Evolutionary conservation across 30 jellyfish, hydroid and myxozoan species (phyloP).

Genomic region (Cassiopea andromeda): DNA sequence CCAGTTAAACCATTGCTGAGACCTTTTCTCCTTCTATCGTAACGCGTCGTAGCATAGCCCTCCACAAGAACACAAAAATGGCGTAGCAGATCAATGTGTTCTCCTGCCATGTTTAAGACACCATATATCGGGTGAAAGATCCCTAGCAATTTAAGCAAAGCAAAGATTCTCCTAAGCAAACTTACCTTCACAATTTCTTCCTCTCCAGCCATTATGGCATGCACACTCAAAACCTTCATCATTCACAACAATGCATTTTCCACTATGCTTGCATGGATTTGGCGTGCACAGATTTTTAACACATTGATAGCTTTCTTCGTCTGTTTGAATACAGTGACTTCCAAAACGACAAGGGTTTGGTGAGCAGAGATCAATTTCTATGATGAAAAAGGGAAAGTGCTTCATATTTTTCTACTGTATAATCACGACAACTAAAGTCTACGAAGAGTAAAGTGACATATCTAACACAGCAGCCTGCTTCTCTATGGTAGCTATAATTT

Average conservation of each 20-base stretch:
- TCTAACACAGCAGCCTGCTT: too few species aligned
- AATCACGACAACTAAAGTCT: too few species aligned
- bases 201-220: slow-evolving; percentile 94
- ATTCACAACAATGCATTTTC: slow-evolving; percentile 96
- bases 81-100: too few species aligned
- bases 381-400: not conserved
- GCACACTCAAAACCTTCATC: slow-evolving; percentile 97
- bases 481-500: too few species aligned
- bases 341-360: slow-evolving; percentile 99
- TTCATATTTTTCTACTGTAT: too few species aligned
- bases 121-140: too few species aligned
- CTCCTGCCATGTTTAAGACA: too few species aligned
- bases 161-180: not conserved
- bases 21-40: too few species aligned
- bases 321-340: slow-evolving; percentile 97
- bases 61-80: too few species aligned
- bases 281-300: slow-evolving; percentile 95
- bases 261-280: slow-evolving; percentile 89
- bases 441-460: too few species aligned
- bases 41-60: too few species aligned
- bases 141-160: not conserved
- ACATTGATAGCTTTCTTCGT: slow-evolving; percentile 96
- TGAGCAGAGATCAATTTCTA: slow-evolving; percentile 90
- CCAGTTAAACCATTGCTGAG: too few species aligned
- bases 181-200: slow-evolving; percentile 89